These are phyloP conservation scores for Caenorhabditis panamensis DNA, from an alignment of 2,888 invertebrate genomes.

Conservation along the genomic window DNA sequence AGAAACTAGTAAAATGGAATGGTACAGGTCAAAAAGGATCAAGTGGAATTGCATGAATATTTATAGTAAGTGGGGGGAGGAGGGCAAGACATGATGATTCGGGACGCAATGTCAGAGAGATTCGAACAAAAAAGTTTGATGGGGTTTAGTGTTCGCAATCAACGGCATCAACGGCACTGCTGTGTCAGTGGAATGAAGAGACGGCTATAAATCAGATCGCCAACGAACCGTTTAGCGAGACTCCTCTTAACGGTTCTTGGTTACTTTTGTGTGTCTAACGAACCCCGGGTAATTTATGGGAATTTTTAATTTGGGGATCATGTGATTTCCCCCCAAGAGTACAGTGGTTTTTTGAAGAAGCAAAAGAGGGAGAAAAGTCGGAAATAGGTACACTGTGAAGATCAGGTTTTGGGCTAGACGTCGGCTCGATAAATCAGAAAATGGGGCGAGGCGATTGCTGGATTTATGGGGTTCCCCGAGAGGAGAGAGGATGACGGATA, in stretches of 20 bases:
- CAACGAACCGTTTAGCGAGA: background rate
- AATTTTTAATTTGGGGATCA: conserved; percentile 2
- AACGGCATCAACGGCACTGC: no score
- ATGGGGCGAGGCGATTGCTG: conserved; percentile 1
- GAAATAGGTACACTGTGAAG: background rate
- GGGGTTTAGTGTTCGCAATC: conserved; percentile 9
- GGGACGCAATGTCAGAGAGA: background rate
- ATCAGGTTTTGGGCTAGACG: conserved; percentile 9
- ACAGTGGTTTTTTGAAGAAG: background rate
- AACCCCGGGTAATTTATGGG: background rate
- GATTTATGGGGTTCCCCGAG: conserved; percentile 1
- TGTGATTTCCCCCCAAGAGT: background rate
- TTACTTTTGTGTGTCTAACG: background rate
- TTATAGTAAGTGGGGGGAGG: background rate
- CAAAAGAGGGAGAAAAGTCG: background rate
- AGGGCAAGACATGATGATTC: conserved; percentile 9
- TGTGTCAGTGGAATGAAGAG: background rate
- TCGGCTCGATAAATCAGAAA: conserved; percentile 10
- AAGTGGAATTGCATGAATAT: background rate
- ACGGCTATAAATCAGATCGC: conserved; percentile 18
- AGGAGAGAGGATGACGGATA: background rate
- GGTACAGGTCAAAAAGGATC: background rate
- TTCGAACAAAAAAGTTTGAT: conserved; percentile 2
- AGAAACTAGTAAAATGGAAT: no score
- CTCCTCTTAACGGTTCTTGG: background rate